These are phyloP conservation scores for Andrena cerasifolii DNA, from an alignment of 1,140 invertebrate genomes.

Conservation along the genomic window DNA sequence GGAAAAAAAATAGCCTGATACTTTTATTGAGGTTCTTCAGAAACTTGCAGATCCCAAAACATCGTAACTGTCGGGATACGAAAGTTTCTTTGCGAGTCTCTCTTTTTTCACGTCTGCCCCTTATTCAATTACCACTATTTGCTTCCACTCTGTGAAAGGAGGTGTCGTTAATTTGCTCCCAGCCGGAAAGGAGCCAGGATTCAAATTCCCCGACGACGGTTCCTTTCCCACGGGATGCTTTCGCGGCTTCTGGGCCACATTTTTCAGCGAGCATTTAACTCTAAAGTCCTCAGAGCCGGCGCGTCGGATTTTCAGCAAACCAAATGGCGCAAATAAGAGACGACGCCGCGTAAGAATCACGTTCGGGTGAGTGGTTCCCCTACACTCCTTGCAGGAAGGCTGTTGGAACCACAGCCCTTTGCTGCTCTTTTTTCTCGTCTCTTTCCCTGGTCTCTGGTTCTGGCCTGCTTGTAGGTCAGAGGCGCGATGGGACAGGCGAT, in stretches of 20 bases:
- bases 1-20: too few species aligned
- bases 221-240: not conserved
- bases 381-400: slow-evolving; percentile 11
- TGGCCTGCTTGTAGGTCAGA: not conserved
- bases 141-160: not conserved
- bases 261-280: slow-evolving; percentile 25
- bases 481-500: slow-evolving; percentile 9
- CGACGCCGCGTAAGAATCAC: slow-evolving; percentile 29
- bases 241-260: not conserved
- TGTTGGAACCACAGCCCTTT: not conserved
- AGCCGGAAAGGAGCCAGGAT: not conserved
- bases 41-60: too few species aligned
- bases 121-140: not conserved
- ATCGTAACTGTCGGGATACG: too few species aligned
- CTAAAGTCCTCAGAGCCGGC: not conserved
- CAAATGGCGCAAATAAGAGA: slow-evolving; percentile 14
- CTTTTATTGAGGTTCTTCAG: too few species aligned
- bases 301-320: slow-evolving; percentile 10
- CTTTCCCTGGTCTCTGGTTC: not conserved
- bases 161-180: not conserved
- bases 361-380: slow-evolving; percentile 11
- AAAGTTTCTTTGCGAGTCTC: too few species aligned
- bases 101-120: not conserved
- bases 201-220: not conserved
- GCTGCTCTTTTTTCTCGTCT: not conserved